Evolutionary conservation across 2,888 invertebrate species (phyloP), one percentile per base, ranked within the genome.

Genomic region (Onchidella celtica): DNA sequence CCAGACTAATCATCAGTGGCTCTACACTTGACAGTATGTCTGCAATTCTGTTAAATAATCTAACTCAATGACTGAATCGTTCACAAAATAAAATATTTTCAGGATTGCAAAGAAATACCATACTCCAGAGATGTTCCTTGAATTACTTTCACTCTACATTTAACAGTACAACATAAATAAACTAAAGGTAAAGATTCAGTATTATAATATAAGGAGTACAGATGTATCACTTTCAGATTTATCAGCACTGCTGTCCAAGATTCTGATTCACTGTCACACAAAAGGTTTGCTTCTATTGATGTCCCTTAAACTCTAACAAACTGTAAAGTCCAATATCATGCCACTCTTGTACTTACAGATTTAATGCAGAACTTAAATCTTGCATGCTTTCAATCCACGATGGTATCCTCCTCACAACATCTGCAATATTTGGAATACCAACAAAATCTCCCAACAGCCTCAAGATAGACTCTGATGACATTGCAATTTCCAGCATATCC

Each of bases 401-500:
- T 3, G 88, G 87, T 27, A 88, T 70, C 3, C 72, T 73, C 11
- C 80, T 73, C 29, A 86, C 68, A 32, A 86, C 47, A 34, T 82
- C 83, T 1, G 81, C 79, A 4, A 89, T 79, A 6, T 87, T 79
- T 17, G 80, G 70, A 24, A 89, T 72, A 21, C 80, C 74, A 0
- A 86, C 72, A 32, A 89, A 40, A 29, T 82, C 27, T 14, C 63
- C 63, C 3, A 90, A 57, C 9, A 86, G 24, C 32, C 70, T 61
- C n/a, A 82, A 32, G 6, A 87, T 14, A 21, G 83, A 72, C 0
- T 87, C 85, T 0, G 86, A 84, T 11, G 84, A 84, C 38, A 86
- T 72, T 34, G 87, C 73, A 47, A 89, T 65, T 21, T 90, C 89
- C n/a, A 88, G 34, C 83, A 91, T 85, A 24, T 87, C 81, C 6